phyloP scores from a whole-genome alignment of 2,888 invertebrate genomes.

The Leucoptera coffeella region DNA sequence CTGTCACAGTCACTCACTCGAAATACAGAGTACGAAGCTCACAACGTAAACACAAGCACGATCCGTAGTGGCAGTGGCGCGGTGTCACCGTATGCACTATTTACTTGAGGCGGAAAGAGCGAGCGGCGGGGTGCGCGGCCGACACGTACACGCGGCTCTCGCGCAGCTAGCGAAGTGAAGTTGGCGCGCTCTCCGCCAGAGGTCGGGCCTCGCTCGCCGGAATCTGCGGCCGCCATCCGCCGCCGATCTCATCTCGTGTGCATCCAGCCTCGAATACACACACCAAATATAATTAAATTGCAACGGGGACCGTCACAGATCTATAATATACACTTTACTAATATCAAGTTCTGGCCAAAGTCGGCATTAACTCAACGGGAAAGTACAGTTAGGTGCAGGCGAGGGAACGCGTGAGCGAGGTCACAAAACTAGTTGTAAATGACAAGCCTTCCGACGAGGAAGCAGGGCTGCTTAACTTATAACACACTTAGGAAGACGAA shows the following conservation, averaged over 20 bases:
- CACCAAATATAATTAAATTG: conserved; percentile 46
- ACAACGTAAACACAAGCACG: not conserved
- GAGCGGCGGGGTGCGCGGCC: conserved; percentile 19
- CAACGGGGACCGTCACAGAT: conserved; percentile 35
- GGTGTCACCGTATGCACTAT: too few relatives aligned
- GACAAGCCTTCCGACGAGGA: conserved; percentile 43
- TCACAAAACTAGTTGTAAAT: conserved; percentile 53
- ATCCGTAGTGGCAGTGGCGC: too few relatives aligned
- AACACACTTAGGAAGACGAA: conserved; percentile 7
- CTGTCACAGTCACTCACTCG: not conserved
- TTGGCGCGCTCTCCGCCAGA: conserved; percentile 29
- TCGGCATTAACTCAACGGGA: conserved; percentile 49
- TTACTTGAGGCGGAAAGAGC: too few relatives aligned
- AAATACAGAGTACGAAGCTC: not conserved
- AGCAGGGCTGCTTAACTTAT: conserved; percentile 27
- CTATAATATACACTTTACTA: conserved; percentile 43
- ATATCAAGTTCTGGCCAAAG: conserved; percentile 51
- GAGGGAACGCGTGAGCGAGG: conserved; percentile 54
- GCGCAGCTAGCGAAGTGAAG: conserved; percentile 49
- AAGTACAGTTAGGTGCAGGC: conserved; percentile 53
- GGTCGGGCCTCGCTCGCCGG: conserved; percentile 18
- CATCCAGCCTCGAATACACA: conserved; percentile 17
- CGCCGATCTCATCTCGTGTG: too few relatives aligned
- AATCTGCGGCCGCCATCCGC: conserved; percentile 18
- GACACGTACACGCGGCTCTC: conserved; percentile 44